Base-by-base conservation (phyloP, 2,888 invertebrate species). In the Strigamia maritima region DNA sequence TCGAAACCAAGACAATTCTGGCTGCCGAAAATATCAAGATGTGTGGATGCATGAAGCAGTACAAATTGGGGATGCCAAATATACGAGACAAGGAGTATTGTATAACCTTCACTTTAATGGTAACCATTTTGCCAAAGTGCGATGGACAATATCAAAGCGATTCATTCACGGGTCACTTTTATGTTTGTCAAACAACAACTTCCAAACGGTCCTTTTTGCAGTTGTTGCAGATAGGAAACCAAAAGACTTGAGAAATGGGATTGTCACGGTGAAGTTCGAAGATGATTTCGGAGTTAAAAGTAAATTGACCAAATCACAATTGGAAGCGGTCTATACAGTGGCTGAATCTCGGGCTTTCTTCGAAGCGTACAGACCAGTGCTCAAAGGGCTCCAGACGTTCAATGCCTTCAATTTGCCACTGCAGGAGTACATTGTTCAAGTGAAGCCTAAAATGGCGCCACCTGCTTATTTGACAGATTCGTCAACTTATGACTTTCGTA, bases 111-210 rank as follows among this genome's bases (percentile, higher is more conserved):
- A 2, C 8, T 79, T 80, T 19, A 54, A 80, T 60, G n/a, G 3
- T 12, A 60, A 16, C 7, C 22, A 12, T 2, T 40, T 80, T 16
- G 16, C 35, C 38, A 2, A 31, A 7, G 19, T 79, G 14, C 16
- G 44, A 6, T 79, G 79, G 79, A 35, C 65, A 31, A 35, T 75
- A 3, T 24, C 79, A 12, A 40, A 44, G 19, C 75, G 54, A n/a
- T 74, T 80, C 6, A 54, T 75, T 3, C 24, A 14, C 28, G 80
- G 80, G 6, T 78, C 78, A 2, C 35, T 80, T 4, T 19, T 80
- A 2, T 80, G 79, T 40, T 65, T 80, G 10, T 80, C 80, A 38
- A 35, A 49, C 19, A 70, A 80, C 60, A 79, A 79, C 12, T 80
- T 80, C 40, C 1, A 80, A 35, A 78, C 80, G n/a, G 12, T 77